Conservation (phyloP, 2,113 vertebrate species). For the Turnix velox region DNA sequence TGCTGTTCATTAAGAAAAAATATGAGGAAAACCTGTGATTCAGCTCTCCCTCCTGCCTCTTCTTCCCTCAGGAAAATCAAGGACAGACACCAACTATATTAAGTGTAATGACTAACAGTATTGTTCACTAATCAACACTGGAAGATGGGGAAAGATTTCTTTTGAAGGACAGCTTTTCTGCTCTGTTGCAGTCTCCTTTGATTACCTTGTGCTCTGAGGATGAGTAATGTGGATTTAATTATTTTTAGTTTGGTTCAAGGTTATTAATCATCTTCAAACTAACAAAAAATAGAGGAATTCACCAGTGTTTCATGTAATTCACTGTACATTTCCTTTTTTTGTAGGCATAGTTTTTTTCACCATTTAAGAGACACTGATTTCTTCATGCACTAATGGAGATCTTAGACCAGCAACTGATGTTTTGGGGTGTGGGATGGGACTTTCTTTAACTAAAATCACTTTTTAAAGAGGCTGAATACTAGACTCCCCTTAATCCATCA, state of each 20-base stretch:
- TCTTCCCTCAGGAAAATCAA: slow-evolving; percentile 34
- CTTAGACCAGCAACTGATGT: neutral
- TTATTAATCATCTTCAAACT: slow-evolving; percentile 9
- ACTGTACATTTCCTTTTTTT: neutral
- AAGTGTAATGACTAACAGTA: slow-evolving; percentile 9
- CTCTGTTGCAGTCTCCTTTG: slow-evolving; percentile 23
- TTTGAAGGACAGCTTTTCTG: slow-evolving; percentile 55
- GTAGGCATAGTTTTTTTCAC: neutral
- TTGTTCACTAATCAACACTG: neutral
- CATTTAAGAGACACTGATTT: neutral
- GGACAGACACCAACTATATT: slow-evolving; percentile 15
- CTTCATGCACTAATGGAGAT: neutral
- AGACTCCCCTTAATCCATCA: neutral
- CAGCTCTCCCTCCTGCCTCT: slow-evolving; percentile 12
- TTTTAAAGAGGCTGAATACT: neutral
- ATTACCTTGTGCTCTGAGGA: slow-evolving; percentile 22
- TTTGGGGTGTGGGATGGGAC: neutral
- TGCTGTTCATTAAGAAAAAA: slow-evolving; percentile 22
- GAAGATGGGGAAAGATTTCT: neutral
- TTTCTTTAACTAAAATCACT: neutral
- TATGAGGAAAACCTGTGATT: slow-evolving; percentile 55
- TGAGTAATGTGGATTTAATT: slow-evolving; percentile 56
- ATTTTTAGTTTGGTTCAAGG: slow-evolving; percentile 17
- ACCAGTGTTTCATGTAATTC: neutral
- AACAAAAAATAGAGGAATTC: neutral